These are phyloP conservation scores for Platysteira castanea DNA, from an alignment of 2,113 vertebrate genomes.

Conservation along the genomic window DNA sequence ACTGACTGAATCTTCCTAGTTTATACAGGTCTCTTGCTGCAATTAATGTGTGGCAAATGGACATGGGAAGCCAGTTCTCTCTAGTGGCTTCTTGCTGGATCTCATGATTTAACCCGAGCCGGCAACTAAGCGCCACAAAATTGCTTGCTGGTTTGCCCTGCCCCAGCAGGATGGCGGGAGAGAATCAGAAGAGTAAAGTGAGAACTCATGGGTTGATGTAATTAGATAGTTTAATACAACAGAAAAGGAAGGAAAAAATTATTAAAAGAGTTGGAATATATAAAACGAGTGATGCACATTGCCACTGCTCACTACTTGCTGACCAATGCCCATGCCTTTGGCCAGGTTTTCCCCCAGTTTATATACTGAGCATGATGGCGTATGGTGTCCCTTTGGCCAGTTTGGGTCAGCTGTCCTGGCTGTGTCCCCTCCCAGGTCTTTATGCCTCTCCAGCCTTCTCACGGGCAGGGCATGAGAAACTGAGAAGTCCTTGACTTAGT, in stretches of 20 bases:
- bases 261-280: not conserved
- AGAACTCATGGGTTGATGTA: not conserved
- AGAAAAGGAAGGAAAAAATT: not conserved
- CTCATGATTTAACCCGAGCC: not conserved
- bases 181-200: not conserved
- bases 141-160: not conserved
- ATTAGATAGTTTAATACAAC: not conserved
- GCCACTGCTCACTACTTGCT: not conserved
- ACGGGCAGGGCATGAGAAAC: not conserved
- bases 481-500: not conserved
- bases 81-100: not conserved
- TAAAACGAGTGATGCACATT: not conserved
- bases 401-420: not conserved
- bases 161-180: too few species aligned
- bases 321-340: not conserved
- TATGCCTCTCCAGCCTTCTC: not conserved
- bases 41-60: not conserved
- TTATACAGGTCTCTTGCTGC: not conserved
- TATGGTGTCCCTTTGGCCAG: not conserved
- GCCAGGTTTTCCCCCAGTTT: not conserved
- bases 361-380: not conserved
- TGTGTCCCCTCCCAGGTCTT: not conserved
- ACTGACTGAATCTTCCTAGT: not conserved
- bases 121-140: fast-evolving
- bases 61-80: not conserved